Evolutionary conservation across 2,797 vertebrate genomes (phyloP), one percentile per base, ranked within the genome.

Genomic region (Orestias chungarensis): DNA sequence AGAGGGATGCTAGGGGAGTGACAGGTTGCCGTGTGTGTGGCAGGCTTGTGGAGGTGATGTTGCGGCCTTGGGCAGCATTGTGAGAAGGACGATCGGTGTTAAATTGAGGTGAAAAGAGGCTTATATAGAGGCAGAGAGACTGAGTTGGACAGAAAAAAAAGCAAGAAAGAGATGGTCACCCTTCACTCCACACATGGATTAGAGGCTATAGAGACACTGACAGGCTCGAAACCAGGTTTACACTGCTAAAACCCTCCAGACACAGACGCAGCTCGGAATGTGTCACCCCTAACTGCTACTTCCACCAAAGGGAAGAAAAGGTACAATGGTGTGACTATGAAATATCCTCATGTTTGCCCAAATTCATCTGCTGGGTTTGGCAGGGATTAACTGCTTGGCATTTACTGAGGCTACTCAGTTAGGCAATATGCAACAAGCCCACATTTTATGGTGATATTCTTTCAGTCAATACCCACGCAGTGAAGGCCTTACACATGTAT

Each of bases 41-140:
- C 35, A 4, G 52, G 82, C 64, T 59, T 78, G 80, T 44, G 54
- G 68, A 73, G 75, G 83, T 84, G 79, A 78, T 40, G 73, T 12
- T 29, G 64, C 59, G 73, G 74, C 79, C 80, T 6, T 67, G 68
- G 82, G 71, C 81, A 74, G 83, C 76, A 85, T 86, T 89, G 84
- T 91, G 89, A 88, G 89, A 88, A 82, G 85, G 89, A 86, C 79
- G 82, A 91, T 90, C 90, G 87, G 90, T 91, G 91, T 93, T 91
- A 92, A 93, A 93, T 93, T 92, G 90, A 81, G 91, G 89, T 91
- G 90, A 93, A 93, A 93, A 91, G 86, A 89, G 72, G 86, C 88
- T 92, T 89, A 87, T 85, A 78, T 79, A 57, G 73, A 78, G 77
- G 87, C 74, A 79, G 75, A 89, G 68, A 75, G 80, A 76, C 70